A percentile compares a stretch with the other conserved stretches of the same genome.
Evolutionary conservation across 2,113 vertebrate genomes (phyloP).

Genomic region (Lonchura striata): DNA sequence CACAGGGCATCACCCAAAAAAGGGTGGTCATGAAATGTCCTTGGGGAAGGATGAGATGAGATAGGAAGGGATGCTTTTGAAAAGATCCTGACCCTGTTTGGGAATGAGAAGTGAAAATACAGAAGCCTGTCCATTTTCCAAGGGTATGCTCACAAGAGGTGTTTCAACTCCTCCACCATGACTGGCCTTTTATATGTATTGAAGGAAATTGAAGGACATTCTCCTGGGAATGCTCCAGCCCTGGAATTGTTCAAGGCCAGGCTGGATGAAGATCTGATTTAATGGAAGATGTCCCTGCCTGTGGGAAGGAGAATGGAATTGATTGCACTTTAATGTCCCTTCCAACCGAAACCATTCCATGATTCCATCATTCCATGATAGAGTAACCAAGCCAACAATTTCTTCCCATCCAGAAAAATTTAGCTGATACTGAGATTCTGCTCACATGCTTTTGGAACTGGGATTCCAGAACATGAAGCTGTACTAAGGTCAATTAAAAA

Average conservation of each 20-base stretch:
- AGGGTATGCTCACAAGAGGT: slow-evolving; percentile 22
- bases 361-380: neutral
- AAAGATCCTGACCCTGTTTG: neutral
- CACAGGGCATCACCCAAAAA: neutral
- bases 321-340: neutral
- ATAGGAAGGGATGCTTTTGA: neutral
- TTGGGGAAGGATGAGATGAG: neutral
- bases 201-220: neutral
- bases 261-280: neutral
- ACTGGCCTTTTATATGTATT: neutral
- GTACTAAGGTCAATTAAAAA: neutral
- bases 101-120: slow-evolving; percentile 54
- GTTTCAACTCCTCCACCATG: neutral
- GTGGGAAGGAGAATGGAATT: neutral
- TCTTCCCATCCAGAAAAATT: neutral
- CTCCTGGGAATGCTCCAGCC: neutral
- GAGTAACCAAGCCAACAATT: neutral
- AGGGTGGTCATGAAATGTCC: neutral
- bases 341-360: neutral
- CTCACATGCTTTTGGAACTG: neutral
- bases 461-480: neutral
- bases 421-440: neutral
- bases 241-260: neutral
- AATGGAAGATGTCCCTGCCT: neutral
- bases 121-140: slow-evolving; percentile 71